Base-by-base conservation (phyloP, 30 jellyfish, hydroid and myxozoan genomes). In the Sanderia malayensis region DNA sequence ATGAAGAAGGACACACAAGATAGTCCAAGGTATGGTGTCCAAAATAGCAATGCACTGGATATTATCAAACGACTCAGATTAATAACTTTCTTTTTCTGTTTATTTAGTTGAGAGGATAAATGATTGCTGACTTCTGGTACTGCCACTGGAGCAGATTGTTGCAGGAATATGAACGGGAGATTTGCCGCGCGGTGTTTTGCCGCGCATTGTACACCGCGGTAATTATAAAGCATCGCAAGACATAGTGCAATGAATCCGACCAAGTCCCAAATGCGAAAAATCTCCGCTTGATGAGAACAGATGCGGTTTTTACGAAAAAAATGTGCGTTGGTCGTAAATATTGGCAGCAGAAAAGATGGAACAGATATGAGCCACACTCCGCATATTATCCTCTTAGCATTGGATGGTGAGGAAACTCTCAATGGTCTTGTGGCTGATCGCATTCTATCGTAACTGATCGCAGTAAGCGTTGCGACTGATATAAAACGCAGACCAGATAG, bases 401-500 rank as follows among this genome's bases (percentile, higher is more conserved):
- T 53, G 4, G 73, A 7, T 24, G 44, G 69, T 29, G 55, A 80
- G 31, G 60, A 28, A n/a, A n/a, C n/a, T 21, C 88, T 64, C 25
- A 76, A 67, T 17, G 88, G 88, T 45, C 88, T 61, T 52, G 79
- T 61, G 28, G 68, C 79, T 19, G 88, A 76, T 47, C 63, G 80
- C 88, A 76, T 76, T 32, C 88, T 59, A 29, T 76, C 88, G 61
- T 63, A 63, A 21, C 88, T 76, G 0, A 76, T 76, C 29, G 88
- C 88, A 62, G 44, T 80, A 31, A 76, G 88, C 2, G 88, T 76
- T 11, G 71, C 80, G 58, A 76, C 47, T 0, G 88, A 76, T 19
- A 75, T 59, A 67, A 76, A 76, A n/a, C 88, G 69, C 59, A 76
- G 88, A 30, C 88, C 88, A 20, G 88, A 76, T 1, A 76, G 88